A percentile compares a stretch with the other conserved stretches of the same genome.
Conservation (phyloP, 2,888 invertebrate species). For the Gandaritis pyraliata region DNA sequence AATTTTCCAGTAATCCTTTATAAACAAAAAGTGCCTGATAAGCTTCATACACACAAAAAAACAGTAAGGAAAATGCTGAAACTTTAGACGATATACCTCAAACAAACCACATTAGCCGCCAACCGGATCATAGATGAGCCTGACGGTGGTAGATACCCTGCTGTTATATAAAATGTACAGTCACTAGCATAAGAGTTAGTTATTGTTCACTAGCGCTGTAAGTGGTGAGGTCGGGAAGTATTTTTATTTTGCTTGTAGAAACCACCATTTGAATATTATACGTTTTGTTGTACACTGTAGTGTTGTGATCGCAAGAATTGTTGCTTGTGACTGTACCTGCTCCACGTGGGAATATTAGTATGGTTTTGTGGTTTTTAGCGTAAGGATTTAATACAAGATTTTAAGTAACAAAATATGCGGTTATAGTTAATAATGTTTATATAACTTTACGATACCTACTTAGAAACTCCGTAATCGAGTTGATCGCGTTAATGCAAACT, state of each 20-base stretch:
- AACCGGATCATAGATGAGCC: conserved; percentile 19
- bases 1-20: conserved; percentile 11
- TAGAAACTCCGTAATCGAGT: no score
- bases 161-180: conserved; percentile 2
- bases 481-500: no score
- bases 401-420: not conserved
- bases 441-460: no score
- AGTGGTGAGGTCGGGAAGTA: no score
- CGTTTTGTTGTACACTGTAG: no score
- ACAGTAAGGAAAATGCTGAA: conserved; percentile 10
- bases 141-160: not conserved
- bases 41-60: conserved; percentile 11
- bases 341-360: not conserved
- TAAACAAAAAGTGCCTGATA: conserved; percentile 10
- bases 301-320: not conserved
- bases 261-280: no score
- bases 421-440: not conserved
- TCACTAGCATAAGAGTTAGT: not conserved
- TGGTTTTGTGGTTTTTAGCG: not conserved
- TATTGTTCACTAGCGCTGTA: no score
- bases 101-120: conserved; percentile 27
- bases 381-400: conserved; percentile 1
- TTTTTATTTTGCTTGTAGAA: no score
- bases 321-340: not conserved
- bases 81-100: conserved; percentile 19